Percentiles rank a stretch among this genome's conserved stretches.
These are phyloP conservation scores for Ridgeia piscesae DNA, from an alignment of 1,140 invertebrate genomes.

Conservation along the genomic window DNA sequence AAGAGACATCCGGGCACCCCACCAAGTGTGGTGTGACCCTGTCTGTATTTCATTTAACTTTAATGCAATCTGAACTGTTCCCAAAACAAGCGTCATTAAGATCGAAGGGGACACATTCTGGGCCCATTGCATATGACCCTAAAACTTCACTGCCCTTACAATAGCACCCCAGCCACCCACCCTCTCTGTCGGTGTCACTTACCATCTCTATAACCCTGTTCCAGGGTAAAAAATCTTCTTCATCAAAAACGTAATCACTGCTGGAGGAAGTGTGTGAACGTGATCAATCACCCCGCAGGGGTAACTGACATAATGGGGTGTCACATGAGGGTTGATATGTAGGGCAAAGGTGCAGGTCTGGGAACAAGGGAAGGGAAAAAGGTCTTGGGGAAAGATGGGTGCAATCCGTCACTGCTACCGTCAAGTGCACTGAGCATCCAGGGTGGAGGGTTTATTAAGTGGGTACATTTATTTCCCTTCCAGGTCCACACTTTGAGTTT, in stretches of 20 bases:
- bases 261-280: background rate
- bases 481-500: no score
- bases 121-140: background rate
- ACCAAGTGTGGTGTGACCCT: background rate
- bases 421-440: background rate
- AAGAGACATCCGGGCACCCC: background rate
- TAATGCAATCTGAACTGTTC: background rate
- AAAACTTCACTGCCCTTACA: background rate
- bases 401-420: background rate
- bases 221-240: background rate
- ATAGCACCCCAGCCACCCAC: background rate
- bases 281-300: background rate
- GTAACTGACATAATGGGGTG: background rate
- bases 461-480: no score
- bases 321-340: background rate
- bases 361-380: background rate
- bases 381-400: background rate
- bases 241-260: background rate
- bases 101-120: background rate
- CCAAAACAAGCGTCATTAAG: background rate
- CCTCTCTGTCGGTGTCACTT: background rate
- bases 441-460: background rate
- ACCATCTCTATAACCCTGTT: background rate
- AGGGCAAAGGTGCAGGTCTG: background rate
- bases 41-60: no score